phyloP scores from a whole-genome alignment of 2,113 vertebrate species.

The cattle (Bos taurus) region DNA sequence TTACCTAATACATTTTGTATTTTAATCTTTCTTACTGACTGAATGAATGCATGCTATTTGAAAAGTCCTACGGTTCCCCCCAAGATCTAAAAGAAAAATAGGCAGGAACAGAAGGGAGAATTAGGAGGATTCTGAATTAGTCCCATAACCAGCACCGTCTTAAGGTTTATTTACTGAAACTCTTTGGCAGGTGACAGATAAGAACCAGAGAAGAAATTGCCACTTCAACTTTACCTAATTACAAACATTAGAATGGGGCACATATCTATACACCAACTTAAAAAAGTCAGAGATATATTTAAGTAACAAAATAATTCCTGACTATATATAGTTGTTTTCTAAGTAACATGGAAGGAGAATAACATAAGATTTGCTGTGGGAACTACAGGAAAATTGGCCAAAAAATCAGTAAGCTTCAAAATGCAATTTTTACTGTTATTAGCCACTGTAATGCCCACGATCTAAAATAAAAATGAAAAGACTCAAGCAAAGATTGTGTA shows the following conservation, averaged over 20 bases:
- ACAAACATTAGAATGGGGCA: neutral
- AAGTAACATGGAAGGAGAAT: neutral
- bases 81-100: constrained; percentile 40
- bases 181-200: constrained; percentile 6
- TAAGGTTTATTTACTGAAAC: neutral
- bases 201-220: neutral
- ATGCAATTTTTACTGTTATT: neutral
- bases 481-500: neutral
- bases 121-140: constrained; percentile 4
- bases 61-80: neutral
- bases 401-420: neutral
- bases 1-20: constrained; percentile 6
- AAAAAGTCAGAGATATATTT: neutral
- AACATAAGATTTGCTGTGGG: neutral
- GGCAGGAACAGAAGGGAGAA: constrained; percentile 4
- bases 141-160: neutral
- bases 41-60: neutral
- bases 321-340: neutral
- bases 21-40: constrained; percentile 21
- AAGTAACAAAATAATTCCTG: constrained; percentile 10
- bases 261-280: neutral
- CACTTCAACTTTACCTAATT: neutral
- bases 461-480: neutral
- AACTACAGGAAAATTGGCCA: neutral
- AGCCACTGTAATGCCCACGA: neutral